A percentile compares a stretch with the other conserved stretches of the same genome.
Conservation (phyloP, 2,888 invertebrate species). For the Strigamia maritima region DNA sequence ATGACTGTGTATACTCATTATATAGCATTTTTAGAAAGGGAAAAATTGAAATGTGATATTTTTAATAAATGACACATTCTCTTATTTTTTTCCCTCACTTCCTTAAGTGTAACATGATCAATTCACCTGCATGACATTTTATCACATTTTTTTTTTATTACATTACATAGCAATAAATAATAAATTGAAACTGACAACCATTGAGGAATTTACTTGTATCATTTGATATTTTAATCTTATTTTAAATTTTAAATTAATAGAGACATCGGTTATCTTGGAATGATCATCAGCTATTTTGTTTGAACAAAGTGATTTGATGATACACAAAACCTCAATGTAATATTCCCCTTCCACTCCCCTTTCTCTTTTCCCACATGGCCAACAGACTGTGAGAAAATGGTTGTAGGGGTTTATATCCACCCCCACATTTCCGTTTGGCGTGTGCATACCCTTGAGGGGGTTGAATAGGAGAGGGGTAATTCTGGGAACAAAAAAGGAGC, state of each 20-base stretch:
- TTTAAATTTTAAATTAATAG: no score
- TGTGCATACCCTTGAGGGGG: constrained; percentile 34
- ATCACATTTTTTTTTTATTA: background rate
- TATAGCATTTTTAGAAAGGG: no score
- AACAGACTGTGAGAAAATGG: constrained; percentile 34
- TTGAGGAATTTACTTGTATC: no score
- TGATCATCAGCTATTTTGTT: background rate
- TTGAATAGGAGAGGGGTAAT: constrained; percentile 32
- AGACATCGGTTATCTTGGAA: background rate
- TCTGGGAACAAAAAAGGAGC: constrained; percentile 25
- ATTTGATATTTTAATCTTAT: no score
- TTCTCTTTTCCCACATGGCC: constrained; percentile 23
- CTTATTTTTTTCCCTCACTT: background rate
- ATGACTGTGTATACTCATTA: no score
- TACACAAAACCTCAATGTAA: background rate
- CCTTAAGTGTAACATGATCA: background rate
- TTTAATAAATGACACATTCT: background rate
- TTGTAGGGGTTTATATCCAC: constrained; percentile 29
- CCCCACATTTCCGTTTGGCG: constrained; percentile 34
- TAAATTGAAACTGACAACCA: no score
- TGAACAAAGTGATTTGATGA: background rate
- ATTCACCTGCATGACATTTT: background rate
- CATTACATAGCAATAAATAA: background rate
- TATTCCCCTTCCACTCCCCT: background rate
- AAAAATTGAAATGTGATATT: background rate